These are phyloP conservation scores for Sisyra nigra DNA, from an alignment of 2,888 invertebrate genomes.

Conservation along the genomic window DNA sequence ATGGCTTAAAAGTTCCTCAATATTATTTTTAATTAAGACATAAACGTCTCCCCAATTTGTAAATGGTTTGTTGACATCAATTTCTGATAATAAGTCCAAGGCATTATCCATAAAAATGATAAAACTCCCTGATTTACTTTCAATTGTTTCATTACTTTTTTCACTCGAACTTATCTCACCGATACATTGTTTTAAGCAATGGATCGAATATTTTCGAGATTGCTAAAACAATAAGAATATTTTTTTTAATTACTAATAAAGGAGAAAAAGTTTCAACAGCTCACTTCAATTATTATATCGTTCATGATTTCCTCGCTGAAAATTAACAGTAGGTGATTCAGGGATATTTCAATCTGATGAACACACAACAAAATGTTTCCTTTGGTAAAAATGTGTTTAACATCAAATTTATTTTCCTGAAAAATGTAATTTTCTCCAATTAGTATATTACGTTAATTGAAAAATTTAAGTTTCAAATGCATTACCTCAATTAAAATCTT, in stretches of 20 bases:
- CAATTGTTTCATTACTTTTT: constrained; percentile 6
- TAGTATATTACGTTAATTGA: no score
- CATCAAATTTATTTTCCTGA: neutral
- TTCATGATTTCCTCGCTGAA: constrained; percentile 14
- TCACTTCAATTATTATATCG: constrained; percentile 12
- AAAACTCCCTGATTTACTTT: constrained; percentile 14
- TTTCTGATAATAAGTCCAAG: constrained; percentile 19
- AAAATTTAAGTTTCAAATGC: no score
- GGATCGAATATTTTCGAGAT: constrained; percentile 16
- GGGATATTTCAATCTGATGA: constrained; percentile 13
- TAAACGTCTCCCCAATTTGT: no score
- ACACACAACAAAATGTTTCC: constrained; percentile 1
- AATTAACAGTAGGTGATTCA: constrained; percentile 14
- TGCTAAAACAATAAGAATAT: constrained; percentile 14
- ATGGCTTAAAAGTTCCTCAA: constrained; percentile 24
- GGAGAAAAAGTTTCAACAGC: constrained; percentile 6
- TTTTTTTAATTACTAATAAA: neutral
- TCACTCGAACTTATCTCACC: constrained; percentile 14
- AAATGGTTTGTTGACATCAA: constrained; percentile 14
- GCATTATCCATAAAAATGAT: constrained; percentile 23
- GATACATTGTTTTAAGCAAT: constrained; percentile 16
- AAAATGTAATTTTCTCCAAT: no score
- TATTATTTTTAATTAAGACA: constrained; percentile 11
- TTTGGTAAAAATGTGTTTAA: neutral
- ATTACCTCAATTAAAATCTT: no score